A percentile compares a stretch with the other conserved stretches of the same genome.
Conservation (phyloP, 2,888 invertebrate genomes). For the Oeneis ivallda region DNA sequence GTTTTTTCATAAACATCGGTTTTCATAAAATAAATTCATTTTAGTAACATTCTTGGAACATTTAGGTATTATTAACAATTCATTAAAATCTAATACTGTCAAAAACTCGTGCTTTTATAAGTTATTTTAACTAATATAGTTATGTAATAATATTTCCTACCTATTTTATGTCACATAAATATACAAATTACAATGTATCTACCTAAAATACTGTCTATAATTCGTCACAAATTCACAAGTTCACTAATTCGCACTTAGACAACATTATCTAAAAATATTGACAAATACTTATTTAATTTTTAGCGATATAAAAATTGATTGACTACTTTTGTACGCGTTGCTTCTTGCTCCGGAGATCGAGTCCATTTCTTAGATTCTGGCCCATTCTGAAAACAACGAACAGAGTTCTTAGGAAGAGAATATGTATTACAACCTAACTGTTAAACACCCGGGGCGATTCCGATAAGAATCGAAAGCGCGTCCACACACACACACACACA, state of each 20-base stretch:
- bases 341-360: conserved; percentile 5
- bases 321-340: conserved; percentile 21
- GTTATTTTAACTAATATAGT: neutral
- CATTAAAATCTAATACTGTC: conserved; percentile 35
- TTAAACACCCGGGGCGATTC: too few species aligned
- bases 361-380: neutral
- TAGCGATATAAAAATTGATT: conserved; percentile 30
- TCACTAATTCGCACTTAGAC: conserved; percentile 15
- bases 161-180: conserved; percentile 29
- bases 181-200: conserved; percentile 15
- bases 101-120: conserved; percentile 20
- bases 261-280: conserved; percentile 20
- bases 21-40: too few species aligned
- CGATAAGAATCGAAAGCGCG: too few species aligned
- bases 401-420: neutral
- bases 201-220: conserved; percentile 22
- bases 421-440: too few species aligned
- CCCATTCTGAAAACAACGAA: conserved; percentile 7
- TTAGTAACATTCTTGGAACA: conserved; percentile 31
- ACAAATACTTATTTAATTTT: conserved; percentile 19
- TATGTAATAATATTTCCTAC: conserved; percentile 15
- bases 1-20: too few species aligned
- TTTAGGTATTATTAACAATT: conserved; percentile 36
- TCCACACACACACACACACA: too few species aligned
- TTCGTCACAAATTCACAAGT: conserved; percentile 21